These are phyloP conservation scores for Athene noctua DNA, from an alignment of 2,113 vertebrate genomes.

Conservation along the genomic window DNA sequence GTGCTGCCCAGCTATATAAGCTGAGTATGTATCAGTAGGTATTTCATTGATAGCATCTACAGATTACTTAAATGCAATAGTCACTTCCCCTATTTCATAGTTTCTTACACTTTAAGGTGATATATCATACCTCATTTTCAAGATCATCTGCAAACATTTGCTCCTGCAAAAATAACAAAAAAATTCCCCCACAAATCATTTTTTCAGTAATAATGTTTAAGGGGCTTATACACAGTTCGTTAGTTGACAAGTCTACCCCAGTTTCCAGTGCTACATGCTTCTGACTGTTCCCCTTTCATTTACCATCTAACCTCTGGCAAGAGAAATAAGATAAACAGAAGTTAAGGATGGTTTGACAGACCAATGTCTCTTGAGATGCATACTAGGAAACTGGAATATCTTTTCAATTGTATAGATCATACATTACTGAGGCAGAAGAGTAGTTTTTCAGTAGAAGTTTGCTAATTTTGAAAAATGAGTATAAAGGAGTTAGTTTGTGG, in stretches of 20 bases:
- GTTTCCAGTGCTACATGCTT: not conserved
- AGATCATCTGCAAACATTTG: constrained; percentile 85
- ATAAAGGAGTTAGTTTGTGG: not conserved
- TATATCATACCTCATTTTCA: constrained; percentile 84
- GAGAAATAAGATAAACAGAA: not conserved
- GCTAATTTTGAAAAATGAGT: not conserved
- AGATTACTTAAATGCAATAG: not conserved
- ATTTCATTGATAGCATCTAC: not conserved
- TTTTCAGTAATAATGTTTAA: not conserved
- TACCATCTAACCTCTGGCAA: not conserved
- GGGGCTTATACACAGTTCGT: not conserved
- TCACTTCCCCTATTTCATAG: not conserved
- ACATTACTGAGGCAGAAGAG: not conserved
- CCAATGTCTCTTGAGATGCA: not conserved
- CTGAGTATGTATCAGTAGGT: accelerated
- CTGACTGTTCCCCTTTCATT: not conserved
- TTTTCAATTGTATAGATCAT: not conserved
- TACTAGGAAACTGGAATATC: not conserved
- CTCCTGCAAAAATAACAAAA: constrained; percentile 78
- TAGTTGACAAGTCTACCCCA: not conserved
- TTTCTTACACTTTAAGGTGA: not conserved
- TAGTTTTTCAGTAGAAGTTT: not conserved
- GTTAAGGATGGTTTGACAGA: not conserved
- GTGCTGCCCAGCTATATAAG: not conserved
- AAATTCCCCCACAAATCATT: not conserved